A percentile compares a stretch with the other conserved stretches of the same genome.
Conservation (phyloP, 2,888 invertebrate species). For the Amphipoea lucens region DNA sequence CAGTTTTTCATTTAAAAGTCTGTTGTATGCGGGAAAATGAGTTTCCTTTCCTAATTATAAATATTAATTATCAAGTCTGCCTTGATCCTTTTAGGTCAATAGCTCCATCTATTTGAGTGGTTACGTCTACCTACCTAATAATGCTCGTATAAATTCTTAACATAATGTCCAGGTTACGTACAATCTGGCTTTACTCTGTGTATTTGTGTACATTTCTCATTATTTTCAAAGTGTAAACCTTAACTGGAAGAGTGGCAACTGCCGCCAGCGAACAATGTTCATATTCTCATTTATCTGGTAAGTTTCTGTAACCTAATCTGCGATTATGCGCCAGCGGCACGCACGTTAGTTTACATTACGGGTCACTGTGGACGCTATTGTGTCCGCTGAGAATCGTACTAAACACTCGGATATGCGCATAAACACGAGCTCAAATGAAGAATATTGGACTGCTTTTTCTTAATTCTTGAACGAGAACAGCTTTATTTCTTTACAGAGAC, state of each 20-base stretch:
- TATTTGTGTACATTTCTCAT: conserved; percentile 41
- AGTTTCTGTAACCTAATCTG: conserved; percentile 80
- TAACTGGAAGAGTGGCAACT: conserved; percentile 45
- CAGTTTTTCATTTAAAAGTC: conserved; percentile 1
- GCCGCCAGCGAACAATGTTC: conserved; percentile 68
- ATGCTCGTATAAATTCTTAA: not conserved
- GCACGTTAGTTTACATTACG: conserved; percentile 76
- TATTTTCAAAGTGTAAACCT: conserved; percentile 47
- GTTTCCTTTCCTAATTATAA: conserved; percentile 17
- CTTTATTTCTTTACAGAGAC: not conserved
- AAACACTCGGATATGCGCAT: conserved; percentile 46
- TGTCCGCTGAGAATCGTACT: conserved; percentile 59
- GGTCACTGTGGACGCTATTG: conserved; percentile 66
- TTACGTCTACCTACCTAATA: not conserved
- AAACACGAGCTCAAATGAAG: conserved; percentile 34
- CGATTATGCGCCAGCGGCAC: conserved; percentile 74
- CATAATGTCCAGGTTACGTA: not conserved
- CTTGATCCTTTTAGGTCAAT: conserved; percentile 8
- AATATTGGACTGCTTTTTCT: conserved; percentile 26
- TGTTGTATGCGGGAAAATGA: conserved; percentile 8
- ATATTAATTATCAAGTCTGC: conserved; percentile 7
- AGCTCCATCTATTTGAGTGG: not conserved
- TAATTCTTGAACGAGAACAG: not conserved
- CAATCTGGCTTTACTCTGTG: not conserved
- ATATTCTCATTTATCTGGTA: conserved; percentile 74